Evolutionary conservation across 1,140 invertebrate genomes (phyloP), one percentile per base, ranked within the genome.

Genomic region (Leptinotarsa undecemlineata): DNA sequence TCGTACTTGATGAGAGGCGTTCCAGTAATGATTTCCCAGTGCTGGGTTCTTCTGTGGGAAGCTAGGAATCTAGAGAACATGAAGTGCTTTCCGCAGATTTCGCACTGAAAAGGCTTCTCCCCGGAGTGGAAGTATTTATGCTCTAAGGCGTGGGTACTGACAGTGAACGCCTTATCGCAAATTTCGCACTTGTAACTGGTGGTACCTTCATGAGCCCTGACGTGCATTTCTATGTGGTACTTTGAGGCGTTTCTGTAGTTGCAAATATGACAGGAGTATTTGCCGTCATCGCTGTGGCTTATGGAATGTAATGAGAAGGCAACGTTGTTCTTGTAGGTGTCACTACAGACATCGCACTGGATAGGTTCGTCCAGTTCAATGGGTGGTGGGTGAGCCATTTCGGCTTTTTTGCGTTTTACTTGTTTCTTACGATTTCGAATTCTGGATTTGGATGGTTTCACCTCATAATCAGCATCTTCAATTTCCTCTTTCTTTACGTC

Each of bases 91-190:
- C 88, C 89, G 80, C 91, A 92, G 3, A 89, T 83, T 71, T 90
- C 85, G 78, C 91, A 92, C 8, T 87, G 83, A 77, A 87, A 92
- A 0, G 90, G 90, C 68, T 89, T 89, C 70, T 89, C 85, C 0
- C 89, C 88, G 0, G 87, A 89, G 71, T 92, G 91, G 17, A 80
- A 84, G 72, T 84, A 80, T 66, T 84, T 82, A 69, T 84, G 83
- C 61, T 84, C 82, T 19, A 79, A 42, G 0, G 85, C 87, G 82
- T 86, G 86, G 0, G 86, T 87, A 68, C 82, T 85, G 8, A 86
- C 84, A 63, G 85, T 84, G 73, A 88, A 88, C 15, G 85, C 84
- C 75, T 87, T 87, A 17, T 85, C 81, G 72, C 87, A 88, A 23
- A 84, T 83, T 15, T 87, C 83, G 71, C 87, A 88, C 76, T 84